These are phyloP conservation scores for Scopus umbretta DNA, from an alignment of 2,113 vertebrate species.

Conservation along the genomic window DNA sequence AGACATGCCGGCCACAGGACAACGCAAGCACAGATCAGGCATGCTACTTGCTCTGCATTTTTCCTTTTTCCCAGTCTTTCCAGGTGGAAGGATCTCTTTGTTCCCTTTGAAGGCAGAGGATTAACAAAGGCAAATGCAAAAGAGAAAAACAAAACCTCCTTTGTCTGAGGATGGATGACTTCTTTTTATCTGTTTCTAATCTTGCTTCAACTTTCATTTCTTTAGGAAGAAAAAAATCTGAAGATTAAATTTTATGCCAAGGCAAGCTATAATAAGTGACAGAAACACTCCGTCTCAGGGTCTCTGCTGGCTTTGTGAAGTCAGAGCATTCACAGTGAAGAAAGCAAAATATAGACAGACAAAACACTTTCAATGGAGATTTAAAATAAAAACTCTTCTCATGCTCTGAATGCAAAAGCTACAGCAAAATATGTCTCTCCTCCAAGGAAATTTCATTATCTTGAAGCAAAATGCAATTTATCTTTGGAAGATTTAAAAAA, in stretches of 20 bases:
- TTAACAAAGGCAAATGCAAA: conserved; percentile 30
- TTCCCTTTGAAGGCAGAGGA: conserved; percentile 14
- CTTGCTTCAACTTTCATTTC: conserved; percentile 48
- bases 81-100: conserved; percentile 29
- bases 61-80: background rate
- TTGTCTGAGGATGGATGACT: conserved; percentile 24
- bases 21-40: background rate
- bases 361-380: conserved; percentile 28
- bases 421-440: background rate
- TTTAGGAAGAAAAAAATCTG: background rate
- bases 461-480: conserved; percentile 17
- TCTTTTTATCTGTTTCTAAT: conserved; percentile 51
- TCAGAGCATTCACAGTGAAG: conserved; percentile 6
- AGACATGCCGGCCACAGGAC: accelerated
- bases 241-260: conserved; percentile 43
- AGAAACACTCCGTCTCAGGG: background rate
- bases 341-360: conserved; percentile 33
- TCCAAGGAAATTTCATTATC: conserved; percentile 39
- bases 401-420: conserved; percentile 14
- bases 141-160: conserved; percentile 19
- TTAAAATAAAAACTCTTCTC: conserved; percentile 35
- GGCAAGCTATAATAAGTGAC: conserved; percentile 28
- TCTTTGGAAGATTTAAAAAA: background rate
- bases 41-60: background rate
- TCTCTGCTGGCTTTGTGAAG: conserved; percentile 39